Percentiles rank a stretch among this genome's conserved stretches.
These are phyloP conservation scores for Hafferia zeledoni DNA, from an alignment of 2,797 vertebrate genomes.

Conservation along the genomic window DNA sequence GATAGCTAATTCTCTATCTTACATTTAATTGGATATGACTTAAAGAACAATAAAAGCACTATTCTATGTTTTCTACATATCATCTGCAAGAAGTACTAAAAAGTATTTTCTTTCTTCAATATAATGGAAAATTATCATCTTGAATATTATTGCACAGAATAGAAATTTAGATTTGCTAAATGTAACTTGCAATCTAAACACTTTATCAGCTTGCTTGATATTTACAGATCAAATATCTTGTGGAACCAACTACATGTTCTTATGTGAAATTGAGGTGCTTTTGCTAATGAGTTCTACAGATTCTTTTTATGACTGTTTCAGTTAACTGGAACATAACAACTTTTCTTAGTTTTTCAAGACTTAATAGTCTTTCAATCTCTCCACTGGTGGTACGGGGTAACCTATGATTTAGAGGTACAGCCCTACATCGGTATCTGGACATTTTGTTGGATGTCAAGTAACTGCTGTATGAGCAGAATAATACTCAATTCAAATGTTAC, in stretches of 20 bases:
- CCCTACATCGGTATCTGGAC: not conserved
- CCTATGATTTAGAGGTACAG: not conserved
- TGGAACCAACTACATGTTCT: not conserved
- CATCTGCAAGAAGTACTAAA: not conserved
- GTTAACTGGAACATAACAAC: not conserved
- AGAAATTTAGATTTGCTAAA: not conserved
- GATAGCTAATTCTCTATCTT: not conserved
- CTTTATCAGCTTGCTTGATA: not conserved
- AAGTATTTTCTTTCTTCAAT: not conserved
- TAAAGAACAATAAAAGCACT: not conserved
- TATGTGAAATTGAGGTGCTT: conserved; percentile 3
- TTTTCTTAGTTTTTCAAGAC: not conserved
- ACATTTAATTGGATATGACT: not conserved
- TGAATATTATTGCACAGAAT: not conserved
- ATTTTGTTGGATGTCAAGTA: not conserved
- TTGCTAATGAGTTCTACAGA: not conserved
- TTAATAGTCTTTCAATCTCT: not conserved
- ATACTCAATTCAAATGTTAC: not conserved
- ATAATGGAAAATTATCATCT: not conserved
- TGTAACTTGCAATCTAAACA: not conserved
- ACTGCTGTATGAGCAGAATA: not conserved
- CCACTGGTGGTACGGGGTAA: not conserved
- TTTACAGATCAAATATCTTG: not conserved
- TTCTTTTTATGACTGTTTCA: not conserved
- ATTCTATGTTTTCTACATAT: not conserved